phyloP scores from a whole-genome alignment of 2,888 invertebrate genomes.

The Dascillus cervinus region DNA sequence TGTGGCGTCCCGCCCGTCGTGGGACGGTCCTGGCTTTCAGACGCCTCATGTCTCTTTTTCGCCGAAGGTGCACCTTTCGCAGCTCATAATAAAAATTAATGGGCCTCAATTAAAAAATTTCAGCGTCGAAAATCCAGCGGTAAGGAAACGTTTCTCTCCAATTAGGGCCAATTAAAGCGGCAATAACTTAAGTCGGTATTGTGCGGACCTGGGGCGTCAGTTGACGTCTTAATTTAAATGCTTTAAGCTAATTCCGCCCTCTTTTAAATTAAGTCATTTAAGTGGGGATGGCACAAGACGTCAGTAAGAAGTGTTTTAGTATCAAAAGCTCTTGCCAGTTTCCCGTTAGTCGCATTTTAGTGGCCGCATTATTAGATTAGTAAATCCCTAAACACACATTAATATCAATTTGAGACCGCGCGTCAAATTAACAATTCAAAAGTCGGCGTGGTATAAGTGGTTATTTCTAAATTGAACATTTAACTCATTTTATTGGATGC shows the following conservation, averaged over 20 bases:
- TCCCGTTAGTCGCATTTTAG: constrained; percentile 30
- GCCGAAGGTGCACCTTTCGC: too few species aligned
- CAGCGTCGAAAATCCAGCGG: too few species aligned
- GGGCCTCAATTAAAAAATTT: too few species aligned
- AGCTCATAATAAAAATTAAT: too few species aligned
- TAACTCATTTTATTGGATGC: constrained; percentile 16
- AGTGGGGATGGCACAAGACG: constrained; percentile 26
- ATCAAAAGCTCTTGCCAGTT: constrained; percentile 33
- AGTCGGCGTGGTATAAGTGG: constrained; percentile 7
- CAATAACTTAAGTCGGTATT: constrained; percentile 31
- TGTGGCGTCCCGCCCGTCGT: constrained; percentile 29
- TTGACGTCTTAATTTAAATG: constrained; percentile 26
- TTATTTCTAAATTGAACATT: constrained; percentile 17
- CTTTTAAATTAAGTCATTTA: constrained; percentile 32
- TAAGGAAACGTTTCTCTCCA: too few species aligned
- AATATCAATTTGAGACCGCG: constrained; percentile 33
- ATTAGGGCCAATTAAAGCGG: constrained; percentile 34
- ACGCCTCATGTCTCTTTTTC: too few species aligned
- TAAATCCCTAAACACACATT: constrained; percentile 36
- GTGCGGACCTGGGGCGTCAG: constrained; percentile 21
- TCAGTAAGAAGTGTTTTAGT: constrained; percentile 31
- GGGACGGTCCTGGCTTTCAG: constrained; percentile 27
- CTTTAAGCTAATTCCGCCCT: constrained; percentile 31
- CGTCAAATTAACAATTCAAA: constrained; percentile 26
- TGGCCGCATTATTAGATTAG: constrained; percentile 34